Conservation (phyloP, 2,888 invertebrate genomes). For the Caenorhabditis imperialis region DNA sequence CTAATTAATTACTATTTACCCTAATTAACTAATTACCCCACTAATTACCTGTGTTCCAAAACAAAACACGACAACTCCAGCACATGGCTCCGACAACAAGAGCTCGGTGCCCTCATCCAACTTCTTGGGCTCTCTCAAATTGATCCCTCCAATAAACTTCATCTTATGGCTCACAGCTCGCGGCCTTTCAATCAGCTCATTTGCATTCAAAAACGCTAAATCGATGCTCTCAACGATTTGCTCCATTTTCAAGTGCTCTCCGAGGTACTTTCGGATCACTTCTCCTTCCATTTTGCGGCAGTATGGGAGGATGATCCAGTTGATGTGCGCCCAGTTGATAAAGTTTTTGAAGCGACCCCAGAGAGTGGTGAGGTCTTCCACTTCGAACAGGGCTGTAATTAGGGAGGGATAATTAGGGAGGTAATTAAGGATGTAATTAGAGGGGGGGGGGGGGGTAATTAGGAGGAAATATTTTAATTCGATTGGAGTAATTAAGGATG, state of each 20-base stretch:
- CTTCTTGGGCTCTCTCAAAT: conserved; percentile 32
- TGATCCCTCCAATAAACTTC: conserved; percentile 68
- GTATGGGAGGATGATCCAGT: conserved; percentile 31
- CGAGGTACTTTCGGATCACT: conserved; percentile 22
- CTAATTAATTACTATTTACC: not conserved
- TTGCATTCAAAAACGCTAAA: conserved; percentile 64
- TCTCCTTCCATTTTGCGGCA: not conserved
- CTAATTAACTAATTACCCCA: not conserved
- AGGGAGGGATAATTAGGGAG: too few species aligned
- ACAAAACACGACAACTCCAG: conserved; percentile 64
- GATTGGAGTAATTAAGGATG: too few species aligned
- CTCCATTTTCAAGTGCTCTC: not conserved
- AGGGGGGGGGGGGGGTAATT: too few species aligned
- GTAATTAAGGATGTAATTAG: too few species aligned
- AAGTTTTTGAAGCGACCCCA: conserved; percentile 35
- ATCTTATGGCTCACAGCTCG: conserved; percentile 62
- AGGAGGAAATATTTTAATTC: too few species aligned
- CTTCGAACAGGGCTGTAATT: conserved; percentile 39
- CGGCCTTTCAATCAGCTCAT: conserved; percentile 67
- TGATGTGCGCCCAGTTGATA: conserved; percentile 38
- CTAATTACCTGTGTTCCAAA: conserved; percentile 67
- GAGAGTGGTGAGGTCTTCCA: conserved; percentile 27
- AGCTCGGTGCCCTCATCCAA: conserved; percentile 34
- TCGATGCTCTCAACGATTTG: conserved; percentile 16
- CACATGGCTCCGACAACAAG: conserved; percentile 17